phyloP scores from a whole-genome alignment of 1,140 invertebrate species.

The Aphaenogaster ashmeadi region DNA sequence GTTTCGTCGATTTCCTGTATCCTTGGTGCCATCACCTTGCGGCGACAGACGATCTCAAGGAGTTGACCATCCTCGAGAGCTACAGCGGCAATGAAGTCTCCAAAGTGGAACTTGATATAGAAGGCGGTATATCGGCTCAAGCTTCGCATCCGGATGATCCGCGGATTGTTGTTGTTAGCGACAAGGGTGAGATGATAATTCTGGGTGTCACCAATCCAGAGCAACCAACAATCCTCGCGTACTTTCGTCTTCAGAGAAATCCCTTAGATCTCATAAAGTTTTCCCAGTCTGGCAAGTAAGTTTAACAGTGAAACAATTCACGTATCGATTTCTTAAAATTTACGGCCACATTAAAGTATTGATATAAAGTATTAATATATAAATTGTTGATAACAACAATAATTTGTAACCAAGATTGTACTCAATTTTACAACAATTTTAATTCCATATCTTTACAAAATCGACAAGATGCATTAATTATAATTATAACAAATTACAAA shows the following conservation, averaged over 20 bases:
- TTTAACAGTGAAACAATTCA: not conserved
- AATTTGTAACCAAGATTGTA: not conserved
- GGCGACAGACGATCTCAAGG: conserved; percentile 62
- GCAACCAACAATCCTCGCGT: conserved; percentile 72
- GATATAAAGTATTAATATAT: not conserved
- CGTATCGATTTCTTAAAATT: not conserved
- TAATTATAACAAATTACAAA: not conserved
- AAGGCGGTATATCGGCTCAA: conserved; percentile 70
- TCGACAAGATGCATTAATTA: not conserved
- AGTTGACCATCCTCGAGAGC: conserved; percentile 76
- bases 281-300: conserved; percentile 80
- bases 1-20: conserved; percentile 79
- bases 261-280: conserved; percentile 82
- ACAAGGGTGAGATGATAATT: conserved; percentile 78
- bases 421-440: not conserved
- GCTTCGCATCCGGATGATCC: conserved; percentile 80
- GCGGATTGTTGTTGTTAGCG: conserved; percentile 74
- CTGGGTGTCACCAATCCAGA: conserved; percentile 70
- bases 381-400: not conserved
- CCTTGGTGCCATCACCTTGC: conserved; percentile 82
- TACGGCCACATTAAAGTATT: not conserved
- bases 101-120: conserved; percentile 68
- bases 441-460: not conserved
- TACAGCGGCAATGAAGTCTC: conserved; percentile 69
- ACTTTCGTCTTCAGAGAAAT: conserved; percentile 72